Evolutionary conservation across 2,797 vertebrate genomes (phyloP).

Genomic region (Scolopax bukidnonensis): DNA sequence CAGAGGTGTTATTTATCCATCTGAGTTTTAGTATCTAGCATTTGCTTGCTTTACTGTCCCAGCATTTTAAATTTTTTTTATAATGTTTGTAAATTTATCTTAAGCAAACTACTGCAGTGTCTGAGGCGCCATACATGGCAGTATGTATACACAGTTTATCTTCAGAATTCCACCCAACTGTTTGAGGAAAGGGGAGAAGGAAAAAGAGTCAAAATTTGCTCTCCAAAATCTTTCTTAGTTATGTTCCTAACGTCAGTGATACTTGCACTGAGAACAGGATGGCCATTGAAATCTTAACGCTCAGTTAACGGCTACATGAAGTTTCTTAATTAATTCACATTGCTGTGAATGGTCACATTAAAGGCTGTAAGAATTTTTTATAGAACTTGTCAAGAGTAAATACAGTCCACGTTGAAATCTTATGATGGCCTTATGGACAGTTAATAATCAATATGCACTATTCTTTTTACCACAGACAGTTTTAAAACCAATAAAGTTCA

Average conservation of each 20-base stretch:
- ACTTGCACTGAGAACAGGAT: background rate
- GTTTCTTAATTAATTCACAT: background rate
- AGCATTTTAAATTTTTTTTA: background rate
- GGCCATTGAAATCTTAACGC: background rate
- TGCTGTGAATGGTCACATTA: background rate
- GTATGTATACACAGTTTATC: background rate
- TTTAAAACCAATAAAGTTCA: slow-evolving; percentile 2
- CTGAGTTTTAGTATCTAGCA: background rate
- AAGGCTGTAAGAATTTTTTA: background rate
- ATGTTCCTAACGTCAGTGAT: fast-evolving
- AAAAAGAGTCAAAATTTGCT: background rate
- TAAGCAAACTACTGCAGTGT: background rate
- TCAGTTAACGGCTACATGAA: background rate
- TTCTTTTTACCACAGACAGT: slow-evolving; percentile 19
- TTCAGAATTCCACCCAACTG: background rate
- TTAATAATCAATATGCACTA: slow-evolving; percentile 33
- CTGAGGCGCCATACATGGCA: background rate
- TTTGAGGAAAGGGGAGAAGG: background rate
- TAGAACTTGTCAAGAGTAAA: background rate
- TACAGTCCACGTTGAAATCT: background rate
- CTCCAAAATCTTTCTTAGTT: background rate
- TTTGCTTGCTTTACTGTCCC: background rate
- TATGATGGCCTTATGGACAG: slow-evolving; percentile 44
- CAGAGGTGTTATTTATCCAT: background rate
- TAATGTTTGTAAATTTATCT: background rate